Percentiles rank a stretch among this genome's conserved stretches.
These are phyloP conservation scores for Leucophora obtusa DNA, from an alignment of 2,888 invertebrate species.

Conservation along the genomic window DNA sequence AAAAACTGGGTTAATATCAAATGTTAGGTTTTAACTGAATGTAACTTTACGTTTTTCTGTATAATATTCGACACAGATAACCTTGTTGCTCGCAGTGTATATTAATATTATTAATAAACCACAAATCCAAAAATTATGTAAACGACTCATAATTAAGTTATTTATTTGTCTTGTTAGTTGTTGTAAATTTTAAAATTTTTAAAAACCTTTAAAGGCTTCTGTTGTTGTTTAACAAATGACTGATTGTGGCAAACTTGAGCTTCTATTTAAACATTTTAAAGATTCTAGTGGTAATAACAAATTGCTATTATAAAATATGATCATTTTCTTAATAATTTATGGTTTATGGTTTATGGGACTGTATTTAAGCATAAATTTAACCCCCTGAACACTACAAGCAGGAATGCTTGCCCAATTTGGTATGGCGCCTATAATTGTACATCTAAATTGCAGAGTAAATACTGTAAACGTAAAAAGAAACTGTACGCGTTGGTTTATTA, in stretches of 20 bases:
- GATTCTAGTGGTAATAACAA: too few relatives aligned
- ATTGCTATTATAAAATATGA: too few relatives aligned
- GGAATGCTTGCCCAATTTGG: too few relatives aligned
- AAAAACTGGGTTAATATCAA: background rate
- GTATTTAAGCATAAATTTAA: too few relatives aligned
- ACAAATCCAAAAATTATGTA: conserved; percentile 24
- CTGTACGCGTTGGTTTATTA: too few relatives aligned
- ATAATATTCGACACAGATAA: conserved; percentile 67
- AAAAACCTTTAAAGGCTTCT: background rate
- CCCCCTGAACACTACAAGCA: too few relatives aligned
- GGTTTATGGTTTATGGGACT: too few relatives aligned
- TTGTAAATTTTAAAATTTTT: background rate
- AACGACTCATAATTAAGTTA: conserved; percentile 2
- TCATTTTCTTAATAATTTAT: too few relatives aligned
- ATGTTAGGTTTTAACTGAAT: background rate
- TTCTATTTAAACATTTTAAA: too few relatives aligned
- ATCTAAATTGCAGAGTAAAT: too few relatives aligned
- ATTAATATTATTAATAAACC: conserved; percentile 22
- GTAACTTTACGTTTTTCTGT: conserved; percentile 69
- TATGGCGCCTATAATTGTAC: too few relatives aligned
- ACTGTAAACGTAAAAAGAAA: too few relatives aligned
- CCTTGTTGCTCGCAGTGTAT: background rate
- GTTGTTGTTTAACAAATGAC: background rate
- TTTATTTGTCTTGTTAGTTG: background rate
- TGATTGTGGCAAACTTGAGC: background rate